A percentile compares a stretch with the other conserved stretches of the same genome.
Evolutionary conservation across 2,888 invertebrate species (phyloP).

Genomic region (Drosophila diplacantha): DNA sequence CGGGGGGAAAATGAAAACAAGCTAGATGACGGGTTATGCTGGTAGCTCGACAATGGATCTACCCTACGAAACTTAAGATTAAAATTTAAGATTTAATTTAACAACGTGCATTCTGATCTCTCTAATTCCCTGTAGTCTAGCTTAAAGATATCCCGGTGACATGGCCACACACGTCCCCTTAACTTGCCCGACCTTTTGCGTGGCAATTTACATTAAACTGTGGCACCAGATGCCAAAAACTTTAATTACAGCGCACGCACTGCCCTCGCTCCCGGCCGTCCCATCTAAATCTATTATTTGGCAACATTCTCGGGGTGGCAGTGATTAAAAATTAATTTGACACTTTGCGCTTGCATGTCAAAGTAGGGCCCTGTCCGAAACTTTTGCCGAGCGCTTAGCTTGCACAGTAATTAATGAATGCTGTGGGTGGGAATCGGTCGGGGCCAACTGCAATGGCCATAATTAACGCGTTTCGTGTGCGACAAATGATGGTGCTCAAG

Average conservation of each 20-base stretch:
- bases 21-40: too few species aligned
- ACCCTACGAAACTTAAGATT: background rate
- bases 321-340: slow-evolving; percentile 73
- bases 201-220: slow-evolving; percentile 45
- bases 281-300: slow-evolving; percentile 75
- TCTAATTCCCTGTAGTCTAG: background rate
- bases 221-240: slow-evolving; percentile 37
- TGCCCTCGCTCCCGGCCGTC: background rate
- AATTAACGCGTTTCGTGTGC: slow-evolving; percentile 71
- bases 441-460: slow-evolving; percentile 63
- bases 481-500: slow-evolving; percentile 58
- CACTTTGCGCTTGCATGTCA: slow-evolving; percentile 71
- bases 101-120: too few species aligned
- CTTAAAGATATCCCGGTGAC: background rate
- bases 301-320: slow-evolving; percentile 53
- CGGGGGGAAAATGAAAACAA: slow-evolving; percentile 1
- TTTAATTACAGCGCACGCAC: slow-evolving; percentile 63
- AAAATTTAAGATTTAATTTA: background rate
- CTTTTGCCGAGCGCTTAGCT: slow-evolving; percentile 66
- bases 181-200: slow-evolving; percentile 38
- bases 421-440: slow-evolving; percentile 19
- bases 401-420: slow-evolving; percentile 72
- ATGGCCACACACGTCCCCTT: slow-evolving; percentile 39
- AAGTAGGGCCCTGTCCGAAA: slow-evolving; percentile 51
- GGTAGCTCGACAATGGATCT: background rate